Conservation (phyloP, 2,113 vertebrate genomes). For the Leptosomus discolor region DNA sequence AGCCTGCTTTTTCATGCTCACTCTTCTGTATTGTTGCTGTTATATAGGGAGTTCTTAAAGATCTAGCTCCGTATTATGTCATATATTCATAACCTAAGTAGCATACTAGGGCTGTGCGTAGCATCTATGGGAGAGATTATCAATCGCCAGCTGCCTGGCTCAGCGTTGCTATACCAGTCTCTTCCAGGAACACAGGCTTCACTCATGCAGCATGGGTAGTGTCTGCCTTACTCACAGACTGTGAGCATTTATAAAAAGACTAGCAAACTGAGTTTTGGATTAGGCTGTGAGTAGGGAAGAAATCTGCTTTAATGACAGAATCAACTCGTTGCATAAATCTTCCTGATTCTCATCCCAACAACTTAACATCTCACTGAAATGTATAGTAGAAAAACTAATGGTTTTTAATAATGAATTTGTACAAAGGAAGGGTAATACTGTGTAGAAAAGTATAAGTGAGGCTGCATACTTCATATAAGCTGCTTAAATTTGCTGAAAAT, state of each 20-base stretch:
- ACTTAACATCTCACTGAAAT: not conserved
- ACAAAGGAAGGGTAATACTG: not conserved
- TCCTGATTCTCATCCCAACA: not conserved
- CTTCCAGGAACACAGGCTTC: not conserved
- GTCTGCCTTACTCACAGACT: not conserved
- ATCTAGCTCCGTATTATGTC: not conserved
- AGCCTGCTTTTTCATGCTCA: not conserved
- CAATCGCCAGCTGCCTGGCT: not conserved
- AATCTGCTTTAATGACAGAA: not conserved
- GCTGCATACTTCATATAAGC: not conserved
- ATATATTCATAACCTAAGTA: not conserved
- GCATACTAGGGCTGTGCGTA: not conserved
- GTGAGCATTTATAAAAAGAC: not conserved
- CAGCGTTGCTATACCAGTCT: not conserved
- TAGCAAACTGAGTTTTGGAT: not conserved
- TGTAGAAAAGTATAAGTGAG: not conserved
- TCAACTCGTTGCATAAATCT: not conserved
- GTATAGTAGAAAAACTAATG: not conserved
- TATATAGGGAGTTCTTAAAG: not conserved
- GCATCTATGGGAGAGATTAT: not conserved
- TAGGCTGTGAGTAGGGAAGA: not conserved
- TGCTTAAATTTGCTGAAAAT: not conserved
- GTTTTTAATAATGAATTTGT: not conserved
- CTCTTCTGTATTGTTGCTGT: not conserved
- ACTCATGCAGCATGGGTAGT: not conserved